Evolutionary conservation across 2,113 vertebrate species (phyloP).

Genomic region (Columbina picui): DNA sequence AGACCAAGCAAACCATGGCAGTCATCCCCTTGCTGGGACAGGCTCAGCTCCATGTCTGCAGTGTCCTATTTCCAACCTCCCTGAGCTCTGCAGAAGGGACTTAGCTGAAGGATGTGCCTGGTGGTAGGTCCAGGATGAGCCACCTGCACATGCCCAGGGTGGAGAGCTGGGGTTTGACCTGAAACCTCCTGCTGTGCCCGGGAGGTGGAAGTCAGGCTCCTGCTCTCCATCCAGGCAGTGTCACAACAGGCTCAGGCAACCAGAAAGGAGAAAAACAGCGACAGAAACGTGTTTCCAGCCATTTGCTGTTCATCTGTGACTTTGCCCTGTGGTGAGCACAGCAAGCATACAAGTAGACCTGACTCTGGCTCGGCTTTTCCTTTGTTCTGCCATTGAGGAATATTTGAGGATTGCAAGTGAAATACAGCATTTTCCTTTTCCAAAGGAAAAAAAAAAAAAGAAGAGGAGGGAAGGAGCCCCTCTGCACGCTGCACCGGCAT

Average conservation of each 20-base stretch:
- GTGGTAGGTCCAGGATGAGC: background rate
- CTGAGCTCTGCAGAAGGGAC: background rate
- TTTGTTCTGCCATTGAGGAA: constrained; percentile 34
- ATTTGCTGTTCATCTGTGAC: background rate
- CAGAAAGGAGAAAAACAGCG: background rate
- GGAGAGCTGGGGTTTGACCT: background rate
- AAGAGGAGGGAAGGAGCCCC: background rate
- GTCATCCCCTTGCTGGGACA: background rate
- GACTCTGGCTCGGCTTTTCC: background rate
- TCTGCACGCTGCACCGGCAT: background rate
- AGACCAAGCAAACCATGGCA: background rate
- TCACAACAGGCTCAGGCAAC: background rate
- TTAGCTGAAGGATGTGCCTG: background rate
- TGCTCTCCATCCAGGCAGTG: fast-evolving
- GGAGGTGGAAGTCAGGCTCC: background rate
- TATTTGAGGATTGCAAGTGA: background rate
- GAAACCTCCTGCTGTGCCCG: background rate
- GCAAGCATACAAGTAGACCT: background rate
- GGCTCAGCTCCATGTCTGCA: fast-evolving
- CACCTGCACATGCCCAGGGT: fast-evolving
- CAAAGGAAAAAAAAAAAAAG: background rate
- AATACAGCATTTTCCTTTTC: background rate
- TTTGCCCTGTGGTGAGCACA: background rate
- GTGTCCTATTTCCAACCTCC: background rate
- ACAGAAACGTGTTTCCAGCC: background rate